These are phyloP conservation scores for Drosophila birchii DNA, from an alignment of 2,888 invertebrate species.

Conservation along the genomic window DNA sequence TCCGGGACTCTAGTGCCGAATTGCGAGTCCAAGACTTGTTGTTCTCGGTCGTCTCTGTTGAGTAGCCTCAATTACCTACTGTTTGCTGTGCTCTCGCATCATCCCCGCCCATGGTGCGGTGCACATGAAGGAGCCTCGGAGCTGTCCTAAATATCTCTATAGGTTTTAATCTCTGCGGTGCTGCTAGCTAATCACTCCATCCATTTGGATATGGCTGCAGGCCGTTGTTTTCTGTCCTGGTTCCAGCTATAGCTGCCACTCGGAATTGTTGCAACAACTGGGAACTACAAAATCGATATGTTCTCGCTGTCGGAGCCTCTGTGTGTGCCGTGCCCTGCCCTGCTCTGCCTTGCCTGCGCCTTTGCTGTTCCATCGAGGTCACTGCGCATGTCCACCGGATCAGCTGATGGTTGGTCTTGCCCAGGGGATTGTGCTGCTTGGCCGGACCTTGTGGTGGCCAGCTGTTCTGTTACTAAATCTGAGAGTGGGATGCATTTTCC, in stretches of 20 bases:
- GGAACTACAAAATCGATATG: constrained; percentile 14
- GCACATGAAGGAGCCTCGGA: constrained; percentile 2
- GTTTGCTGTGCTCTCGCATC: constrained; percentile 10
- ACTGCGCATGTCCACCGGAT: constrained; percentile 8
- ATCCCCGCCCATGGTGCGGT: constrained; percentile 14
- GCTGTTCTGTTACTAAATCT: not conserved
- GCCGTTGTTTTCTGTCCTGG: constrained; percentile 1
- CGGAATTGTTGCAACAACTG: constrained; percentile 11
- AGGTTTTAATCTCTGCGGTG: not conserved
- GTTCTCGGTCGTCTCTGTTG: not conserved
- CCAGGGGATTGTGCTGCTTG: constrained; percentile 7
- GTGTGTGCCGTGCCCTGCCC: constrained; percentile 7
- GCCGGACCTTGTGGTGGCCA: not conserved
- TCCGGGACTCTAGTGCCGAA: not conserved
- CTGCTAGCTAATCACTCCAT: constrained; percentile 18
- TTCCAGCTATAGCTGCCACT: not conserved
- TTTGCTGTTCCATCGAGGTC: not conserved
- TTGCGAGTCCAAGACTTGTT: not conserved
- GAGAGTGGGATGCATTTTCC: not conserved
- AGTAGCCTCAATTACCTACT: constrained; percentile 9
- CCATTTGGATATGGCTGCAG: constrained; percentile 1
- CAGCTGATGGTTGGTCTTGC: constrained; percentile 3
- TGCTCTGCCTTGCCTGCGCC: not conserved
- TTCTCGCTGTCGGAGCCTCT: constrained; percentile 8
- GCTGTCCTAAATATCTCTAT: not conserved